Evolutionary conservation across 2,113 vertebrate genomes (phyloP), one percentile per base, ranked within the genome.

Genomic region (Copsychus sechellarum): DNA sequence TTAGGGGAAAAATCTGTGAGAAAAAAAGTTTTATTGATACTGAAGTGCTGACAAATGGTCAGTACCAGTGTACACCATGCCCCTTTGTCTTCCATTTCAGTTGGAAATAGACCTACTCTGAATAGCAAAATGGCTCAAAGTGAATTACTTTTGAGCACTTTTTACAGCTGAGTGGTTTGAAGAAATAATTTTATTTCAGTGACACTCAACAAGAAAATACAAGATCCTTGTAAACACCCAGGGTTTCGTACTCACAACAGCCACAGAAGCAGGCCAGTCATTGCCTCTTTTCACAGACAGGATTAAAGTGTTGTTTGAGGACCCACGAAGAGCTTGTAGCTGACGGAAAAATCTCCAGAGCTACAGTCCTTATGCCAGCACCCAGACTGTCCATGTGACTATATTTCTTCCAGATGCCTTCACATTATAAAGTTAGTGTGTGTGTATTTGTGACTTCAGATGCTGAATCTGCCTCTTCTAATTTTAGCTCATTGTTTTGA

Each of bases 331-430:
- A 73, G 12, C 56, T 69, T 88, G 79, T 73, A 83, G 76, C 82
- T 94, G 69, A 90, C 0, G 1, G 79, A 96, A 80, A 71, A 94
- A 87, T 73, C 54, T 82, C n/a, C 87, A 90, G 54, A 94, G 43
- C 69, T 93, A 13, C 76, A 81, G 56, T 53, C 61, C 29, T 78
- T 71, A 57, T 81, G 80, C 86, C 88, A 95, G 69, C 64, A 74
- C 82, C 56, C 82, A 88, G 80, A 36, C 28, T 71, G 57, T 83
- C 72, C 94, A 90, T 92, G 90, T 94, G 92, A 90, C 76, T 93
- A 38, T 95, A 96, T 96, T 96, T 94, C 64, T 93, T 91, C 96
- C 95, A 96, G 95, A 93, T 96, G 93, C 76, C 73, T 92, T 96
- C 71, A 74, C 90, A 71, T 72, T 93, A 61, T 77, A 83, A 94